Base-by-base conservation (phyloP, 2,888 invertebrate genomes). In the Mystacides longicornis region DNA sequence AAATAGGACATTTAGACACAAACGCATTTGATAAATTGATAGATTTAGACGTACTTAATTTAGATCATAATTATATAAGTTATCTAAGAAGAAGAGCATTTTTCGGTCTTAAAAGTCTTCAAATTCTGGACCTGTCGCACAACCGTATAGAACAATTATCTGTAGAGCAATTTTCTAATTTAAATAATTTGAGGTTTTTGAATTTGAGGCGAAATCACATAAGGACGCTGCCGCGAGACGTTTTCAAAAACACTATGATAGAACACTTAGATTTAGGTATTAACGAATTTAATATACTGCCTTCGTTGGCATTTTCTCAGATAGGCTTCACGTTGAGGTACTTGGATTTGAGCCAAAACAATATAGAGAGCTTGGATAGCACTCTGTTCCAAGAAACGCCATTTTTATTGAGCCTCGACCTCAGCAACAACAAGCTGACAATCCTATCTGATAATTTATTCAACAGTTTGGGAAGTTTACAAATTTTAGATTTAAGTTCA, bases 391-490 rank as follows among this genome's bases (percentile, higher is more conserved):
- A 89, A 43, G 86, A 87, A 65, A 88, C 87, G 23, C 87, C 90
- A 52, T 87, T 86, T 68, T 73, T 93, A 46, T 81, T 87, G 55
- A 83, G 82, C 63, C 75, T 93, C 55, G 87, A 89, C 72, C 72
- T 93, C 66, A 86, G 87, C 47, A 80, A 81, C 66, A 93, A 93
- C 72, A 85, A 87, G 65, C 77, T 93, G 59, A 88, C 88, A 18
- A 88, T 92, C 60, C 72, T 93, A 61, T 91, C 92, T 2, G 93
- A 93, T 72, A 92, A 91, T 69, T 90, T 91, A 19, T 93, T 93
- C 69, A 87, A 87, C 21, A 87, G 89, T 66, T 78, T 93, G 53
- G 85, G 86, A 46, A 85, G 86, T 63, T 74, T 92, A 59, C 82
- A 92, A 63, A 83, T 83, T 64, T 75, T 93, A 65, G 90, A 93